Evolutionary conservation across 2,113 vertebrate species (phyloP).

Genomic region (Catharus bicknelli): DNA sequence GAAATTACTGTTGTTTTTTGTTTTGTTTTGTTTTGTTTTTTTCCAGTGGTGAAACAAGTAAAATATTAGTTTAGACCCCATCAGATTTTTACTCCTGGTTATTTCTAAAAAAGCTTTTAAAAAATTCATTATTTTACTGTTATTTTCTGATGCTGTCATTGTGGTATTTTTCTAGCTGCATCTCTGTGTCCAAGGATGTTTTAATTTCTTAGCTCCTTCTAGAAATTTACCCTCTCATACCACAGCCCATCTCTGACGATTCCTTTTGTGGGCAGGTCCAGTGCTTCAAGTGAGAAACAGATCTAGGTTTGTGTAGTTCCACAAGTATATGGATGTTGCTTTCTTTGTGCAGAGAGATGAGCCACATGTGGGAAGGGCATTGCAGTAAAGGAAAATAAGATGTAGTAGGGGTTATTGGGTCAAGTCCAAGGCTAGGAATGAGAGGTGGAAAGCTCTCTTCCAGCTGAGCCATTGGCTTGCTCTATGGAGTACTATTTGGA

Average conservation of each 20-base stretch:
- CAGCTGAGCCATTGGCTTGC: background rate
- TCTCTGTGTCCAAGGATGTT: background rate
- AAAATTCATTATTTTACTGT: background rate
- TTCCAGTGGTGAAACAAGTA: background rate
- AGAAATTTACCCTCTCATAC: background rate
- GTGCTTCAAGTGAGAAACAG: background rate
- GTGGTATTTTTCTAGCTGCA: background rate
- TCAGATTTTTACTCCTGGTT: background rate
- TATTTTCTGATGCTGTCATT: background rate
- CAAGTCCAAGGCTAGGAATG: background rate
- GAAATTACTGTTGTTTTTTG: too few species aligned
- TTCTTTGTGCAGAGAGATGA: background rate
- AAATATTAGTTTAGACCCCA: background rate
- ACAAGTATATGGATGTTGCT: background rate
- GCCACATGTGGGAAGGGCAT: fast-evolving
- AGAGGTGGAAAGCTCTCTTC: background rate
- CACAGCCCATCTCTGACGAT: background rate
- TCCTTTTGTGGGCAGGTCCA: background rate
- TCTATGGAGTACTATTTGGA: background rate
- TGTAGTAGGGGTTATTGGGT: background rate
- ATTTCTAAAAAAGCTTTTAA: background rate
- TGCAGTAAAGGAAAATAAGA: background rate
- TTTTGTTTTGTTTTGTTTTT: background rate
- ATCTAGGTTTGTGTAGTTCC: background rate
- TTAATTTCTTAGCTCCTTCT: background rate